Evolutionary conservation across 2,888 invertebrate species (phyloP), one percentile per base, ranked within the genome.

Genomic region (Meliscaeva auricollis): DNA sequence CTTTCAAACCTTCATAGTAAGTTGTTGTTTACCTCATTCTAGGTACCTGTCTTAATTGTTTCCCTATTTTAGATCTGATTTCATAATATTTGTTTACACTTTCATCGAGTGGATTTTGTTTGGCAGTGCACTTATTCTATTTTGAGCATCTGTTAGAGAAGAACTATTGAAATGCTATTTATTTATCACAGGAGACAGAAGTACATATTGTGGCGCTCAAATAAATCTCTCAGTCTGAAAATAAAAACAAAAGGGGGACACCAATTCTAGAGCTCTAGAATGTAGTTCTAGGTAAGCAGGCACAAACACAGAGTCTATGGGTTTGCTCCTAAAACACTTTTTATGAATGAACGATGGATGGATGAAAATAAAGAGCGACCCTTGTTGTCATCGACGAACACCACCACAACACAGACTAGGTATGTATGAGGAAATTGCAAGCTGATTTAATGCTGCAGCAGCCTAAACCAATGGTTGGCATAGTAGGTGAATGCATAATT

Each of bases 371-470:
- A 41, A 44, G 26, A 54, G 56, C 74, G 64, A 83, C 83, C 83
- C 83, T 79, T 64, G 30, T 66, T 50, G 41, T 20, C 52, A 46
- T 58, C 62, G 54, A 50, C 58, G 26, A 26, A 7, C 46, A 13
- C 32, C 32, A 30, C n/a, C 7, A 22, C 22, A 52, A 77, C 73
- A 85, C 73, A 77, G 77, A 62, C 81, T 84, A n/a, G n/a, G n/a
- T n/a, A n/a, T n/a, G n/a, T n/a, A 70, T 58, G 74, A 76, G 84
- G 80, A 80, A 84, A 75, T 79, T 75, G 52, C 74, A 72, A 84
- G 60, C 75, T 75, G 64, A 84, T 84, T 70, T 70, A 75, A 52
- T 60, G 58, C 26, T 70, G 64, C 82, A 70, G 41, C 38, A 11
- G 4, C n/a, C n/a, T 3, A 26, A 26, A 26, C 26, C 26, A 26